Evolutionary conservation across 2,113 vertebrate species (phyloP).

Genomic region (Atractosteus spatula): DNA sequence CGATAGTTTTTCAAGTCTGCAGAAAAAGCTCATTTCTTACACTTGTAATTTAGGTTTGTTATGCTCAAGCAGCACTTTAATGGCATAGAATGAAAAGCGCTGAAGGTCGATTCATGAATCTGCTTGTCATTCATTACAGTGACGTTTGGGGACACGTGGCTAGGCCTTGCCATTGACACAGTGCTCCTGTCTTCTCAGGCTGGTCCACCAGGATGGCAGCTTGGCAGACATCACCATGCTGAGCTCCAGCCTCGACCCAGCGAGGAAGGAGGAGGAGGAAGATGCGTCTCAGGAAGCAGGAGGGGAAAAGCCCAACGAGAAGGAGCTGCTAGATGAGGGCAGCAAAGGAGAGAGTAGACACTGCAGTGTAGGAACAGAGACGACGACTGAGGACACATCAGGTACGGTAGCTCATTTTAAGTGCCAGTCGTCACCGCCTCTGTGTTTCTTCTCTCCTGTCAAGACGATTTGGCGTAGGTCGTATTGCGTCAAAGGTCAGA

Average conservation of each 20-base stretch:
- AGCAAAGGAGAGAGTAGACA: conserved; percentile 59
- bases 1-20: conserved; percentile 14
- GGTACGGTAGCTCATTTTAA: conserved; percentile 58
- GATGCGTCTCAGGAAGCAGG: conserved; percentile 57
- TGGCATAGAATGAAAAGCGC: not conserved
- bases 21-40: conserved; percentile 15
- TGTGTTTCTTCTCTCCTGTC: not conserved
- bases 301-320: conserved; percentile 50
- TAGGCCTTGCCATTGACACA: conserved; percentile 30
- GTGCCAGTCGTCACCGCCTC: not conserved
- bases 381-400: conserved; percentile 79
- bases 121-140: not conserved
- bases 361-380: conserved; percentile 57
- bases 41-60: conserved; percentile 7
- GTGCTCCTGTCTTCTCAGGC: conserved; percentile 63
- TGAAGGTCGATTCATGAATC: conserved; percentile 1
- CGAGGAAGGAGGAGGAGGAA: conserved; percentile 60
- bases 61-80: not conserved
- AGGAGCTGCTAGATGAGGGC: conserved; percentile 43
- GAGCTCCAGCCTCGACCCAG: conserved; percentile 68
- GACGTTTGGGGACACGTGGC: too few species aligned
- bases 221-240: conserved; percentile 90
- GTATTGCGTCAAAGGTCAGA: not conserved
- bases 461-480: not conserved
- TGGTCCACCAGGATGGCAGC: conserved; percentile 90